Evolutionary conservation across 2,797 vertebrate species (phyloP), one percentile per base, ranked within the genome.

Genomic region (Dryobates pubescens): DNA sequence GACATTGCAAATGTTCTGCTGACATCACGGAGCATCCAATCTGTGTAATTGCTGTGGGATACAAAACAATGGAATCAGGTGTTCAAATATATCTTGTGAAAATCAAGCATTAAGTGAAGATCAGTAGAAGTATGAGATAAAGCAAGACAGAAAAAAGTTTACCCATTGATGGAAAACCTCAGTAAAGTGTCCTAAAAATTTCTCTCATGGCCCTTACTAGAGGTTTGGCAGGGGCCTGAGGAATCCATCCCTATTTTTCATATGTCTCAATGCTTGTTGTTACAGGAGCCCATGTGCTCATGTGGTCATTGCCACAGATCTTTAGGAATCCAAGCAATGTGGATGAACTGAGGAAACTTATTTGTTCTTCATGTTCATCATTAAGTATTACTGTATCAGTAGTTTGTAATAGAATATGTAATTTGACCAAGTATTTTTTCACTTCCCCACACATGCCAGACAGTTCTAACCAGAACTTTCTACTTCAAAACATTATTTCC

Each of bases 401-500:
- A 62, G 24, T 34, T 24, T 38, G 6, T 23, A 32, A 88, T 18
- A 6, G 2, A 82, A 79, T 10, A 58, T 34, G 22, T 62, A 61
- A 70, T 81, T 71, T 58, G 17, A 59, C 26, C n/a, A 65, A 68
- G 22, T 9, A 13, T 58, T 88, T 88, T 91, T 89, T 86, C 22
- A 79, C 54, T 26, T 73, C 30, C 27, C 9, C 29, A 64, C 16
- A 3, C 64, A 59, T 14, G 6, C 9, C 69, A 93, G 62, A n/a
- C 6, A 26, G 24, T 65, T 91, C 53, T 65, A 76, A 45, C n/a
- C 76, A 86, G 69, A 73, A 72, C 26, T 70, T 88, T 70, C 26
- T 62, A 51, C 34, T 86, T 83, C 76, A 85, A 83, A 87, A 75
- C 3, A 17, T 78, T 34, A 73, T 88, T 94, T 93, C 53, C 53